These are phyloP conservation scores for Lottia scabra DNA, from an alignment of 2,888 invertebrate species.

Conservation along the genomic window DNA sequence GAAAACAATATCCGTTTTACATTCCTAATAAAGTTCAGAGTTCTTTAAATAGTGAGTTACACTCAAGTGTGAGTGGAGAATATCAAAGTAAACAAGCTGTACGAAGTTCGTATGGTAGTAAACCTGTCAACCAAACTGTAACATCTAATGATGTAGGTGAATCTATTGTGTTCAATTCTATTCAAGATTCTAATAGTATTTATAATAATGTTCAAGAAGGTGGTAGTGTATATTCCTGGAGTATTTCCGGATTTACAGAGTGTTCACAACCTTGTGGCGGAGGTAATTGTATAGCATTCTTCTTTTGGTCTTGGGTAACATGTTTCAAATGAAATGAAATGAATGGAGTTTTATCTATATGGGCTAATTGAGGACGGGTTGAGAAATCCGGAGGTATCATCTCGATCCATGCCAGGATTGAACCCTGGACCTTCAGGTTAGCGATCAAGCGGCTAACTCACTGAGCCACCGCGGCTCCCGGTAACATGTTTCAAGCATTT, in stretches of 20 bases:
- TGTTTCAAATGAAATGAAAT: no score
- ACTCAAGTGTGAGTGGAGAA: not conserved
- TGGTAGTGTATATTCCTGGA: constrained; percentile 74
- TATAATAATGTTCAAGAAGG: constrained; percentile 30
- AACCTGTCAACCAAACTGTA: not conserved
- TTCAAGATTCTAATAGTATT: not conserved
- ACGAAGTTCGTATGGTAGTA: not conserved
- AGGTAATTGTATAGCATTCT: constrained; percentile 21
- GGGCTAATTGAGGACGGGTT: no score
- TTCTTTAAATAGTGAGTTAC: not conserved
- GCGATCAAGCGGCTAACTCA: no score
- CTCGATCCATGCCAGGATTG: no score
- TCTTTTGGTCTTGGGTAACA: no score
- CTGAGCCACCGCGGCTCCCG: no score
- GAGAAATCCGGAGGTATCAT: no score
- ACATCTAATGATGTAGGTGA: no score
- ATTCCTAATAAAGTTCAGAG: not conserved
- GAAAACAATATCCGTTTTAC: not conserved
- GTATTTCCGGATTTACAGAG: constrained; percentile 80
- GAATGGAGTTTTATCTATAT: no score
- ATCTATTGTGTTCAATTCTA: not conserved
- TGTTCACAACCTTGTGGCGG: constrained; percentile 76
- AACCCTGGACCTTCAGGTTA: no score
- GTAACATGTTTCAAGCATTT: no score
- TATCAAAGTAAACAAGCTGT: not conserved